Base-by-base conservation (phyloP, 2,888 invertebrate genomes). In the Petrolisthes manimaculis region DNA sequence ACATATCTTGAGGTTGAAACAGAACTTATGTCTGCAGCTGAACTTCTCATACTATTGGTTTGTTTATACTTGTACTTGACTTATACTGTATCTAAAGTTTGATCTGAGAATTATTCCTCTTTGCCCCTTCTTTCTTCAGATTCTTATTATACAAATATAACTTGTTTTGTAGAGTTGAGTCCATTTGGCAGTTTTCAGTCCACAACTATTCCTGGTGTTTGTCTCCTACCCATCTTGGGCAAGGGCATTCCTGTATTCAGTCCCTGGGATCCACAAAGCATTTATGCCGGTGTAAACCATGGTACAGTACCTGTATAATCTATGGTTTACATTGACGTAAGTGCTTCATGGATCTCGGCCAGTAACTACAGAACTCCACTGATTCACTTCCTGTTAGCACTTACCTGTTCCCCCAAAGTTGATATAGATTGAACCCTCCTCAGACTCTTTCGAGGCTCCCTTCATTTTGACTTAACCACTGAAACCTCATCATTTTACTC, bases 21-120 rank as follows among this genome's bases (percentile, higher is more conserved):
- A 37, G 37, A 37, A 37, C 37, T 37, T 2, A 37, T 37, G 37
- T 37, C 37, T 37, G 37, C 37, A 37, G 37, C 37, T 55, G 78
- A 69, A 51, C 85, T 86, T 83, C 82, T 84, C 80, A 80, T 88
- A 84, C 80, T 84, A 80, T 77, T 75, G 74, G 84, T 88, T 88
- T 71, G 74, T 84, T 88, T 82, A 75, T 82, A 82, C 83, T 87
- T 75, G 75, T 56, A 74, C 61, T 51, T 84, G 53, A 79, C 67
- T 54, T 83, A 71, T 67, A 53, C 79, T 83, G 24, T 56, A 53
- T 12, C 69, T 69, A 75, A 53, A 75, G 74, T 86, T 86, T 84
- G 80, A 81, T 67, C 56, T 80, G 61, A 55, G 21, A 81, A 82
- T 79, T 53, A 69, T n/a, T 82, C 87, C 84, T 84, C 74, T 81